Evolutionary conservation across 1,140 invertebrate species (phyloP).

Genomic region (Drosophila kohkoa): DNA sequence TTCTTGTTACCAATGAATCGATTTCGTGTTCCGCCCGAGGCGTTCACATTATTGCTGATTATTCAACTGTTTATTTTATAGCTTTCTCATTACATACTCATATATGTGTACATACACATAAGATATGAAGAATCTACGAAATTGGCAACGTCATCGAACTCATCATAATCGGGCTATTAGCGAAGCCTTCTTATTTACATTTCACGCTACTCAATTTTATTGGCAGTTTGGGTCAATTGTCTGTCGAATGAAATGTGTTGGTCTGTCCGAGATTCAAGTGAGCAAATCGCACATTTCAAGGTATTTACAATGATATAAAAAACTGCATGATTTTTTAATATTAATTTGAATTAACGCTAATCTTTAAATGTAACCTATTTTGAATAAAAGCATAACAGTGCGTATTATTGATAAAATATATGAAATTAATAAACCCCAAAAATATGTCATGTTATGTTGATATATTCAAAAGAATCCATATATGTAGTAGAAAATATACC

Average conservation of each 20-base stretch:
- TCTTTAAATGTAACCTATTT: too few relatives aligned
- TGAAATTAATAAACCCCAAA: too few relatives aligned
- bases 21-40: constrained; percentile 74
- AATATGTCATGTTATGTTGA: too few relatives aligned
- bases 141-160: constrained; percentile 72
- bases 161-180: constrained; percentile 78
- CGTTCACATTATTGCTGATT: constrained; percentile 72
- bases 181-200: constrained; percentile 77
- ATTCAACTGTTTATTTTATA: constrained; percentile 82
- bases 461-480: too few relatives aligned
- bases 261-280: constrained; percentile 37
- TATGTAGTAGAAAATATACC: too few relatives aligned
- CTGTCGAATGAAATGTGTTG: constrained; percentile 57
- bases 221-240: constrained; percentile 82
- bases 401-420: too few relatives aligned
- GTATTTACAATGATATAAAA: constrained; percentile 2
- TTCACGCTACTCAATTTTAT: constrained; percentile 79
- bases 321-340: background rate
- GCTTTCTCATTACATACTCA: constrained; percentile 73
- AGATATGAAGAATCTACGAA: constrained; percentile 35
- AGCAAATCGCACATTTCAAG: background rate
- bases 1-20: constrained; percentile 59
- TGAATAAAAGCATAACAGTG: too few relatives aligned
- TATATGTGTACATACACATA: background rate
- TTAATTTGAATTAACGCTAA: too few relatives aligned